A percentile compares a stretch with the other conserved stretches of the same genome.
Evolutionary conservation across 2,888 invertebrate species (phyloP).

Genomic region (Nomada flava): DNA sequence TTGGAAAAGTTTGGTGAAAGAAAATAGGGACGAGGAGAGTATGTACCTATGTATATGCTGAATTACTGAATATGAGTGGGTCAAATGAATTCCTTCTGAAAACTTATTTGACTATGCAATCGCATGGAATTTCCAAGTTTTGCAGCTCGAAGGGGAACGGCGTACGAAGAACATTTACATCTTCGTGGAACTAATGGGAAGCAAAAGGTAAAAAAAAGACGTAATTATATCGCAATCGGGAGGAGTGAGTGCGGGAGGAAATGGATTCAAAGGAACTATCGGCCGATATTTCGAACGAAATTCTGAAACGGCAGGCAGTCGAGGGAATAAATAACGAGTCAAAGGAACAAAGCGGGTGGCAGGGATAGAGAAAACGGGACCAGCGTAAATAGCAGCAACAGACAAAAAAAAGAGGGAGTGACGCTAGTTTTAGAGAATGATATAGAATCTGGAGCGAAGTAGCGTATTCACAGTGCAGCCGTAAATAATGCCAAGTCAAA

Average conservation of each 20-base stretch:
- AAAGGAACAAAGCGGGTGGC: neutral
- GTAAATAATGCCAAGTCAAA: constrained; percentile 69
- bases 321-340: too few species aligned
- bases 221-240: neutral
- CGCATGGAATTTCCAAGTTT: too few species aligned
- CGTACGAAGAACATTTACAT: neutral
- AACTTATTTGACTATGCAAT: neutral
- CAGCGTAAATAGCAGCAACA: neutral
- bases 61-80: neutral
- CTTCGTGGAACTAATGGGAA: neutral
- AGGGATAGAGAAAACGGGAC: neutral
- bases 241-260: neutral
- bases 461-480: constrained; percentile 42
- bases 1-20: constrained; percentile 19
- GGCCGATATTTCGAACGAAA: neutral
- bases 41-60: neutral
- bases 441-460: constrained; percentile 18
- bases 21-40: neutral
- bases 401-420: neutral
- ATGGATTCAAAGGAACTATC: neutral
- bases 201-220: neutral
- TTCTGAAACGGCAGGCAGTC: neutral
- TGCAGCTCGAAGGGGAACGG: neutral
- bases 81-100: neutral
- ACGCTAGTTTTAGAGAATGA: constrained; percentile 9